These are phyloP conservation scores for Acanthisitta chloris DNA, from an alignment of 2,113 vertebrate genomes.

Conservation along the genomic window DNA sequence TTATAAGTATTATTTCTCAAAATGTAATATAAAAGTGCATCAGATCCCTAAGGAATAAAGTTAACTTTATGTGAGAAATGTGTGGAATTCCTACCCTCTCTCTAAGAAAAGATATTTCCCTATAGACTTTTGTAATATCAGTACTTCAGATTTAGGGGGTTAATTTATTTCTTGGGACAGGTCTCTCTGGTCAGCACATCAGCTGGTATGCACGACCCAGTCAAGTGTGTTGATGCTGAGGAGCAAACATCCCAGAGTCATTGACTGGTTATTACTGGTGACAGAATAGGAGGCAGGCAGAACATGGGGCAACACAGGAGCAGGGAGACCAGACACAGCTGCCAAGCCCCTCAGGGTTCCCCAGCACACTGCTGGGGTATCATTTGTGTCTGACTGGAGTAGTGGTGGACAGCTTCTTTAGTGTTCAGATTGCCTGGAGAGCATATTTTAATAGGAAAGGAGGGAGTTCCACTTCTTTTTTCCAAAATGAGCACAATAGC, in stretches of 20 bases:
- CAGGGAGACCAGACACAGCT: fast-evolving
- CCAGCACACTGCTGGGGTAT: not conserved
- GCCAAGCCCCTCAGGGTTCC: fast-evolving
- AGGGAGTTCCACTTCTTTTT: not conserved
- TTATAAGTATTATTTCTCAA: constrained; percentile 48
- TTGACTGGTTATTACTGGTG: not conserved
- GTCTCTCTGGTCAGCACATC: not conserved
- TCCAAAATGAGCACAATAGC: not conserved
- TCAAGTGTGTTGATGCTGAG: not conserved
- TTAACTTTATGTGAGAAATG: constrained; percentile 27
- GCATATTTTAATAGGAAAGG: not conserved
- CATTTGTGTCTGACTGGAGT: not conserved
- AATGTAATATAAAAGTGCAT: constrained; percentile 48
- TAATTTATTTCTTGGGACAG: constrained; percentile 14
- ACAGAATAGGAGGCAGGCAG: not conserved
- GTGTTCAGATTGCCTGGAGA: not conserved
- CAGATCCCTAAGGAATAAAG: not conserved
- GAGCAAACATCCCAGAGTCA: fast-evolving
- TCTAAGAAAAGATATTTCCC: constrained; percentile 44
- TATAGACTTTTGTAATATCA: not conserved
- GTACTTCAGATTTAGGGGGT: not conserved
- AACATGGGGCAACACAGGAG: fast-evolving
- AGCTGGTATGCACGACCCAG: not conserved
- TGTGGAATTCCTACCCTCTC: not conserved
- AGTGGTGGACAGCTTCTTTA: not conserved